Evolutionary conservation across 2,888 invertebrate genomes (phyloP).

Genomic region (Rhagium mordax): DNA sequence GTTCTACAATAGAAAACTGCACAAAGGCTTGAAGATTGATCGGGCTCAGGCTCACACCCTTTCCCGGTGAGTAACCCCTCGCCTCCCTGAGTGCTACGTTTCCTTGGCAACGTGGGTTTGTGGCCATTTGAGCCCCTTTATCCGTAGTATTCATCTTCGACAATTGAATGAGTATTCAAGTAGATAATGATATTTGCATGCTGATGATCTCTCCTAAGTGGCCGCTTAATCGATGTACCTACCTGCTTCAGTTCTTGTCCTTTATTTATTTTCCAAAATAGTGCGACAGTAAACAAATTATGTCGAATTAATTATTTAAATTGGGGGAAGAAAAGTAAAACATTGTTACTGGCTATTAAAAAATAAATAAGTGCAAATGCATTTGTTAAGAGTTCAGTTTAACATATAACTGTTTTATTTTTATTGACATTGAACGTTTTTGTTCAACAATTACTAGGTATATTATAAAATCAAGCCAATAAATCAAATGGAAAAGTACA

Average conservation of each 20-base stretch:
- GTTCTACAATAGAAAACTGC: conserved; percentile 64
- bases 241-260: background rate
- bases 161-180: conserved; percentile 69
- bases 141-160: conserved; percentile 68
- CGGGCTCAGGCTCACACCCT: conserved; percentile 66
- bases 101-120: conserved; percentile 66
- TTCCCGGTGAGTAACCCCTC: conserved; percentile 59
- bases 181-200: conserved; percentile 70
- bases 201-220: conserved; percentile 66
- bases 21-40: conserved; percentile 68
- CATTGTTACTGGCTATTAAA: background rate
- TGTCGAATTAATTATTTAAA: background rate
- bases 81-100: conserved; percentile 57
- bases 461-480: too few species aligned
- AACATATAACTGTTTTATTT: too few species aligned
- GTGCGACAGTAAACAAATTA: background rate
- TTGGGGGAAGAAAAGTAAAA: background rate
- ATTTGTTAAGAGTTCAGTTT: too few species aligned
- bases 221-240: conserved; percentile 57
- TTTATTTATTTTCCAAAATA: background rate
- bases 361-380: background rate
- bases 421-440: too few species aligned
- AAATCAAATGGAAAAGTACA: too few species aligned
- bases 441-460: too few species aligned
- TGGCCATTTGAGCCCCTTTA: conserved; percentile 68